These are phyloP conservation scores for Sebastes reedi DNA, from an alignment of 2,797 vertebrate species.

Conservation along the genomic window DNA sequence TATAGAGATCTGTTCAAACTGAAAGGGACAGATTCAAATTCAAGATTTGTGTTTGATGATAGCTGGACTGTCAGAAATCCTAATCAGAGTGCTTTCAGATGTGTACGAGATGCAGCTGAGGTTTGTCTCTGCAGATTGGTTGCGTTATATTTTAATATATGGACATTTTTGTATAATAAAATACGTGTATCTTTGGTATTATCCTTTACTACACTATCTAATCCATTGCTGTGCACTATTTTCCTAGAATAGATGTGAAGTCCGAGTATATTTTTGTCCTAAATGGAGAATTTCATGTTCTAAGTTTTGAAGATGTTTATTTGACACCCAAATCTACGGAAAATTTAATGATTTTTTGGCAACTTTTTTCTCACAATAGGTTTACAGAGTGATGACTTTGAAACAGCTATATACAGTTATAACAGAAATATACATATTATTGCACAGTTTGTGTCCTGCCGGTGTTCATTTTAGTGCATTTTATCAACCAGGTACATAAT, in stretches of 20 bases:
- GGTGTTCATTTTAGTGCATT: slow-evolving; percentile 25
- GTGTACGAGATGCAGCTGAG: slow-evolving; percentile 24
- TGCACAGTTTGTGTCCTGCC: slow-evolving; percentile 45
- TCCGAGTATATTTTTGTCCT: slow-evolving; percentile 78
- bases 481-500: background rate
- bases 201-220: slow-evolving; percentile 59
- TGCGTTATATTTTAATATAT: slow-evolving; percentile 75
- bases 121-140: slow-evolving; percentile 54
- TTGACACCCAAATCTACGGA: slow-evolving; percentile 42
- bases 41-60: slow-evolving; percentile 49
- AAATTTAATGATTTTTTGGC: slow-evolving; percentile 14
- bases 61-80: slow-evolving; percentile 73
- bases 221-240: slow-evolving; percentile 77
- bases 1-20: slow-evolving; percentile 21
- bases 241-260: slow-evolving; percentile 77
- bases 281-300: slow-evolving; percentile 51
- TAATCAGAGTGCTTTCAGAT: slow-evolving; percentile 44
- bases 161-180: slow-evolving; percentile 70
- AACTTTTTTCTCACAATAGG: slow-evolving; percentile 24
- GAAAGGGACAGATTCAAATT: slow-evolving; percentile 18
- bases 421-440: slow-evolving; percentile 32
- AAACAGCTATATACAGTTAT: slow-evolving; percentile 38
- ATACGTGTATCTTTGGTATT: slow-evolving; percentile 65
- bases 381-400: slow-evolving; percentile 28
- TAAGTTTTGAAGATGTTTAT: slow-evolving; percentile 51